phyloP scores from a whole-genome alignment of 2,888 invertebrate genomes.

The Nemotelus nigrinus region DNA sequence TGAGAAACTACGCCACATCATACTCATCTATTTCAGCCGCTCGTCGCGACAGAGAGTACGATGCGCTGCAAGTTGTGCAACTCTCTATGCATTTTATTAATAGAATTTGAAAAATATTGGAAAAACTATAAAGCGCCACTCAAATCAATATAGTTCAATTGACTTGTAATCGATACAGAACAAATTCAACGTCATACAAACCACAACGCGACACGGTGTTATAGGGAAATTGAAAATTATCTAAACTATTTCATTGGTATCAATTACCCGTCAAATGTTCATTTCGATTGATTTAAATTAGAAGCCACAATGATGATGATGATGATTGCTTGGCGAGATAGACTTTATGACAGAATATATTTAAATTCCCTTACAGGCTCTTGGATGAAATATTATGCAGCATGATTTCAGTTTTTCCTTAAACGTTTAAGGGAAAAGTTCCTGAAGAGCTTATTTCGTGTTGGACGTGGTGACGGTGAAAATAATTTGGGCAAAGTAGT shows the following conservation, averaged over 20 bases:
- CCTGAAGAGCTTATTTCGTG: background rate
- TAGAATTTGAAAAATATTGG: too few species aligned
- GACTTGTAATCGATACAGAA: background rate
- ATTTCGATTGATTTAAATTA: constrained; percentile 35
- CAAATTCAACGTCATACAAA: too few species aligned
- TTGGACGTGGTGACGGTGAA: too few species aligned
- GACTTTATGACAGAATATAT: constrained; percentile 2
- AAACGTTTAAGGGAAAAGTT: background rate
- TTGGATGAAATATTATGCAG: background rate
- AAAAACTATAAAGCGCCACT: background rate
- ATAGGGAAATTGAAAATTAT: too few species aligned
- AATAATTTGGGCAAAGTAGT: too few species aligned
- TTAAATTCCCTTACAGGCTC: too few species aligned
- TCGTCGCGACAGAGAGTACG: too few species aligned
- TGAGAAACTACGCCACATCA: too few species aligned
- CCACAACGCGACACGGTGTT: too few species aligned
- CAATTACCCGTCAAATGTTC: constrained; percentile 22
- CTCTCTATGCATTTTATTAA: too few species aligned
- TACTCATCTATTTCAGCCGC: too few species aligned
- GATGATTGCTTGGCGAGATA: background rate
- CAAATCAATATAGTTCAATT: background rate
- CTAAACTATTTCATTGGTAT: constrained; percentile 35
- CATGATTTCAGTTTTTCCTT: background rate
- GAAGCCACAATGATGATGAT: background rate
- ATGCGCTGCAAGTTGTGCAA: too few species aligned